Evolutionary conservation across 2,797 vertebrate genomes (phyloP).

Genomic region (Bradypodion ventrale): DNA sequence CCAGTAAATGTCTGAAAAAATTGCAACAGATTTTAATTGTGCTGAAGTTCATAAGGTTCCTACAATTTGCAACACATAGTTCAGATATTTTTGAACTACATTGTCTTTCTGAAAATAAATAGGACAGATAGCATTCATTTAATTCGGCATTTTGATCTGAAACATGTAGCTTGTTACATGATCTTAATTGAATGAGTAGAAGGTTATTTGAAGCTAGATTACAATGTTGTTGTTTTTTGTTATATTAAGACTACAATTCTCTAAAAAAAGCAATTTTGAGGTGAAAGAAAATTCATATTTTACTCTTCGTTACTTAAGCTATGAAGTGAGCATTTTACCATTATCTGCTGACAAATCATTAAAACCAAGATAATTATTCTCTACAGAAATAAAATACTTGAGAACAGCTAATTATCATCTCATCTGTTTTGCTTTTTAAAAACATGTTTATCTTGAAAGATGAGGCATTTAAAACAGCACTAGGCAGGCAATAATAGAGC

Average conservation of each 20-base stretch:
- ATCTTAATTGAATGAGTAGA: slow-evolving; percentile 19
- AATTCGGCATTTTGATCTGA: slow-evolving; percentile 8
- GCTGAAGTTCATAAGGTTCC: not conserved
- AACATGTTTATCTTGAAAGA: slow-evolving; percentile 28
- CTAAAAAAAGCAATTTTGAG: not conserved
- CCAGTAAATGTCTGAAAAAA: not conserved
- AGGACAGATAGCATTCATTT: not conserved
- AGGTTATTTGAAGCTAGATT: slow-evolving; percentile 4
- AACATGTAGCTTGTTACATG: not conserved
- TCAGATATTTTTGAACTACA: slow-evolving; percentile 2
- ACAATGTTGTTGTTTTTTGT: slow-evolving; percentile 3
- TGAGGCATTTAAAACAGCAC: slow-evolving; percentile 5
- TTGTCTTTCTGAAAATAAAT: slow-evolving; percentile 22
- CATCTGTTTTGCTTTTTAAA: slow-evolving; percentile 41
- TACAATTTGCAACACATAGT: not conserved
- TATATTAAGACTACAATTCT: slow-evolving; percentile 13
- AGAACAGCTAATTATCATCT: slow-evolving; percentile 52
- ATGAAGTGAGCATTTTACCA: slow-evolving; percentile 47
- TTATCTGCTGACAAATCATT: slow-evolving; percentile 46
- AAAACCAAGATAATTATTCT: slow-evolving; percentile 51
- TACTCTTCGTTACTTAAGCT: slow-evolving; percentile 39
- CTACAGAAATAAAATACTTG: slow-evolving; percentile 47
- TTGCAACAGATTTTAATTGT: not conserved
- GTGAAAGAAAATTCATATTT: not conserved
- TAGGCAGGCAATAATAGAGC: not conserved